Base-by-base conservation (phyloP, 2,888 invertebrate genomes). In the Dryomyza anilis region DNA sequence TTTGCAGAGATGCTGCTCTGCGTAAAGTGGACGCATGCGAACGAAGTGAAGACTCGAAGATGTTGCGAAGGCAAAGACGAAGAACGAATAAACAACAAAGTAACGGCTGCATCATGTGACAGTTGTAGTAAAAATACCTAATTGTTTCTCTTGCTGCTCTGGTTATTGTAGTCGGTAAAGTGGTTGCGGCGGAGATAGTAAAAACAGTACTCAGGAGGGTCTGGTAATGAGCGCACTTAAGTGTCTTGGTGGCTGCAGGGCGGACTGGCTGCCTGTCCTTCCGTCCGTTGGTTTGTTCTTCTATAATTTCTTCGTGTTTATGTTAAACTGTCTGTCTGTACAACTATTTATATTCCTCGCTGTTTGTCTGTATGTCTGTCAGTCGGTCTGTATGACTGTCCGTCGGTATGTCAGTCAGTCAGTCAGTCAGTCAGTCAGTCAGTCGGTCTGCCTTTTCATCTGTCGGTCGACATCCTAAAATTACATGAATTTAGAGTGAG, bases 401-500 rank as follows among this genome's bases (percentile, higher is more conserved):
- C n/a, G n/a, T n/a, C n/a, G 39, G 4, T 14, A 39, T n/a, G 39
- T 39, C 14, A 39, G 14, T 39, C 39, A 3, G 3, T 39, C 39
- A 39, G 39, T 7, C 39, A 39, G 39, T 7, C 39, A 7, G 39
- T 3, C 39, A 33, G 33, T 33, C 33, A 33, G 6, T 33, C 6
- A 33, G 12, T 33, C 33, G 7, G n/a, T 14, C 39, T 39, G 39
- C 3, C 39, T 39, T 39, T 39, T 39, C 8, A 39, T 39, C n/a
- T 39, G 39, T 39, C 39, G 39, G 7, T 33, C 30, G 25, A 33
- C 33, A 55, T 33, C 50, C n/a, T 52, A 52, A 52, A 52, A 52
- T 52, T 52, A 52, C 50, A 52, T 52, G 27, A 52, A 52, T 52
- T 52, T 52, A 52, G 25, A n/a, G 23, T 27, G 50, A 52, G 50